A percentile compares a stretch with the other conserved stretches of the same genome.
These are phyloP conservation scores for Morelia viridis DNA, from an alignment of 2,797 vertebrate species.

Conservation along the genomic window DNA sequence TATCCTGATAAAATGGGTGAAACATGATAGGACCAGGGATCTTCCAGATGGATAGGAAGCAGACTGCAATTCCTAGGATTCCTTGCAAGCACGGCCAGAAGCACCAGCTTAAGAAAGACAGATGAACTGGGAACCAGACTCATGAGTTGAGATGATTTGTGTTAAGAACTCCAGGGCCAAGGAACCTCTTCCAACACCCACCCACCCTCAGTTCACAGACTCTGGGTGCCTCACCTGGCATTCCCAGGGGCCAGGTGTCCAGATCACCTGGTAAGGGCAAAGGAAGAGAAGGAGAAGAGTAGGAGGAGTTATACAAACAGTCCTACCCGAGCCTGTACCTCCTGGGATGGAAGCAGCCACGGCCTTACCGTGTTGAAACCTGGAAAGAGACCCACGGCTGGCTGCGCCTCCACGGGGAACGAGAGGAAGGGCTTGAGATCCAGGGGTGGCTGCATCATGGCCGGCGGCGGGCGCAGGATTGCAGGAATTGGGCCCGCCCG, in stretches of 20 bases:
- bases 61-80: neutral
- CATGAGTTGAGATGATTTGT: neutral
- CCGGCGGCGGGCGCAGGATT: slow-evolving; percentile 83
- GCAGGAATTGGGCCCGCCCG: slow-evolving; percentile 83
- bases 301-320: slow-evolving; percentile 35
- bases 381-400: slow-evolving; percentile 85
- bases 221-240: slow-evolving; percentile 13
- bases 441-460: slow-evolving; percentile 84
- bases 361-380: slow-evolving; percentile 86
- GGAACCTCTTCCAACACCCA: neutral
- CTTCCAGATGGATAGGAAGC: neutral
- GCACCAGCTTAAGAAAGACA: neutral
- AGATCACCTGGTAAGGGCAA: neutral
- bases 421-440: slow-evolving; percentile 90
- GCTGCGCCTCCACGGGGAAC: slow-evolving; percentile 85
- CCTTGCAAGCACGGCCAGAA: neutral
- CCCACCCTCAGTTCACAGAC: neutral
- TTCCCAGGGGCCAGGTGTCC: slow-evolving; percentile 10
- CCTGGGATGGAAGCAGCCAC: slow-evolving; percentile 12
- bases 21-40: too few relatives aligned
- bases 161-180: neutral
- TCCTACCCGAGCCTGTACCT: slow-evolving; percentile 39
- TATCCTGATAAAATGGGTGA: neutral
- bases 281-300: slow-evolving; percentile 12
- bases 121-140: neutral